A percentile compares a stretch with the other conserved stretches of the same genome.
Evolutionary conservation across 1,140 invertebrate species (phyloP).

Genomic region (Bacillus rossius): DNA sequence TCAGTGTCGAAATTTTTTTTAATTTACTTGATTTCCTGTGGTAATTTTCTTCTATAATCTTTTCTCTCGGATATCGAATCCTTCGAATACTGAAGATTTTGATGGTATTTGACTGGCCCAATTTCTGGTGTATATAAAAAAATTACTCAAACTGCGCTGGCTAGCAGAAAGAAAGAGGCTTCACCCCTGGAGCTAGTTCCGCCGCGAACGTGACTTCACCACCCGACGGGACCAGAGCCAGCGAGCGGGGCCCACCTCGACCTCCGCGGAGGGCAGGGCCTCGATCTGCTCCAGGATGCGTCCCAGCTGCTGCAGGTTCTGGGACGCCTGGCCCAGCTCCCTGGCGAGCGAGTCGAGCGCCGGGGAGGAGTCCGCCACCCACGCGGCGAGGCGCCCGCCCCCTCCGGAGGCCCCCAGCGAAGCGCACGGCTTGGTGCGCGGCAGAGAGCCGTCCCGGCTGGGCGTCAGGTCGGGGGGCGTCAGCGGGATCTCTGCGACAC

Average conservation of each 20-base stretch:
- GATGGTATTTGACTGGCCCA: no score
- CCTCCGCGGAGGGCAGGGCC: conserved; percentile 18
- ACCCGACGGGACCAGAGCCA: no score
- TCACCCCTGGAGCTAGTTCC: no score
- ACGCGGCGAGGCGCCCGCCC: conserved; percentile 29
- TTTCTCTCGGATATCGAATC: no score
- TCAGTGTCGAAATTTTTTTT: no score
- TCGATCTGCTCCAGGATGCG: conserved; percentile 50
- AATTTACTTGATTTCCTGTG: no score
- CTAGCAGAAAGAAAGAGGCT: no score
- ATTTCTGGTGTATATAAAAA: no score
- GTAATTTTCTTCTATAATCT: no score
- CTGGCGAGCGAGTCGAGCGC: conserved; percentile 51
- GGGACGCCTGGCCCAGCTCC: conserved; percentile 55
- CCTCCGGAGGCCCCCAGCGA: conserved; percentile 6
- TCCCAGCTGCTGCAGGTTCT: conserved; percentile 56
- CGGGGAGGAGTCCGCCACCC: conserved; percentile 47
- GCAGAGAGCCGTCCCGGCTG: conserved; percentile 37
- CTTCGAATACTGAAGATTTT: no score
- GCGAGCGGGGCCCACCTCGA: neutral
- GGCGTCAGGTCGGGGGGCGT: conserved; percentile 27
- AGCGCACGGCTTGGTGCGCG: conserved; percentile 29
- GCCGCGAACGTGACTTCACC: no score
- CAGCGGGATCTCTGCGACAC: conserved; percentile 32
- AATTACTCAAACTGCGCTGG: no score